phyloP scores from a whole-genome alignment of 2,797 vertebrate species.

The Borostomias antarcticus region DNA sequence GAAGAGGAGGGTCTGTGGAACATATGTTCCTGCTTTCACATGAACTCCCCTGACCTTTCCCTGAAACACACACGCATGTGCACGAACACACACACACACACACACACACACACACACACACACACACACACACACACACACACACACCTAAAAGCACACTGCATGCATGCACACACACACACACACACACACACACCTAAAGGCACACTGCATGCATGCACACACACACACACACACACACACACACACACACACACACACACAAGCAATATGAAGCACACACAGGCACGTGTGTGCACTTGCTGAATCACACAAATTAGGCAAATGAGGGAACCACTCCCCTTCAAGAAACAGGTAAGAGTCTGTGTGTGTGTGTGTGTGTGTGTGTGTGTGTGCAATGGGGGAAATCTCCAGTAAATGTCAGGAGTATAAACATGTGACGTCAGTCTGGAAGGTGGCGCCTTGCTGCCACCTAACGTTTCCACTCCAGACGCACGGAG shows the following conservation, averaged over 20 bases:
- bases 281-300: constrained; percentile 30
- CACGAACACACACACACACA: constrained; percentile 8
- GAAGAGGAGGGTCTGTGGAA: constrained; percentile 49
- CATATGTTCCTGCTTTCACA: constrained; percentile 68
- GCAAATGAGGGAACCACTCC: constrained; percentile 21
- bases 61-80: constrained; percentile 43
- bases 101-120: constrained; percentile 29
- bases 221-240: constrained; percentile 35
- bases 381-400: constrained; percentile 11
- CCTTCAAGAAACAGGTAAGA: constrained; percentile 5
- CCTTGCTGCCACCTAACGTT: constrained; percentile 66
- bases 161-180: constrained; percentile 45
- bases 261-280: too few species aligned
- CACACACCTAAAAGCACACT: too few species aligned
- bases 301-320: not conserved
- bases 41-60: constrained; percentile 61
- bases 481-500: constrained; percentile 62
- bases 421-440: constrained; percentile 54
- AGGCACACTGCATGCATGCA: too few species aligned
- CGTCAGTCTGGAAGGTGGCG: constrained; percentile 65
- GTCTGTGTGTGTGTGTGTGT: constrained; percentile 18
- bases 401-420: constrained; percentile 69
- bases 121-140: constrained; percentile 21
- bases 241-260: constrained; percentile 17
- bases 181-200: constrained; percentile 23